A percentile compares a stretch with the other conserved stretches of the same genome.
Evolutionary conservation across 2,113 vertebrate genomes (phyloP).

Genomic region (Ceyx melanurus): DNA sequence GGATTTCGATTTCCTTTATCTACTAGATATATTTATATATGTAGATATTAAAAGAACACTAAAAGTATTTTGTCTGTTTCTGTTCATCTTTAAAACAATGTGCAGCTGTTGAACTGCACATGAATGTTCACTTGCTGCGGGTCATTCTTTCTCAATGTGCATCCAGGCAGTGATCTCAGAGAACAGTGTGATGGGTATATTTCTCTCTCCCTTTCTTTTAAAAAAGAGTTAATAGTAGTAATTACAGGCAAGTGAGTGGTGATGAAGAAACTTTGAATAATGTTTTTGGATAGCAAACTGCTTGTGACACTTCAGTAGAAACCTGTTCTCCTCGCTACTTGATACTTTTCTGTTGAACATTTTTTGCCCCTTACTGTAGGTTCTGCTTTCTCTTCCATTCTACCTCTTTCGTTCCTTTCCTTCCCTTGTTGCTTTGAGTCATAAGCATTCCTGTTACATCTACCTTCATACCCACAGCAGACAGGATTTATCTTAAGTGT

Average conservation of each 20-base stretch:
- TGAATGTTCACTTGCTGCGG: not conserved
- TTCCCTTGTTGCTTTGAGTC: not conserved
- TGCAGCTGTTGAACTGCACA: constrained; percentile 46
- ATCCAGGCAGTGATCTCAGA: not conserved
- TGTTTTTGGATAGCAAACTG: not conserved
- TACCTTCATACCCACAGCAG: not conserved
- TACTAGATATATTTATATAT: constrained; percentile 50
- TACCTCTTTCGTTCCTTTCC: not conserved
- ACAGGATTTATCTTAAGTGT: not conserved
- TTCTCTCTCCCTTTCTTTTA: not conserved
- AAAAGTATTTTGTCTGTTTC: constrained; percentile 57
- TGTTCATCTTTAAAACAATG: constrained; percentile 48
- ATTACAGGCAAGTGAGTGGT: not conserved
- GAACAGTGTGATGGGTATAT: not conserved
- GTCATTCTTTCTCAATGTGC: not conserved
- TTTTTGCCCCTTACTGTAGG: not conserved
- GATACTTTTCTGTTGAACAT: not conserved
- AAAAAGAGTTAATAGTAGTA: not conserved
- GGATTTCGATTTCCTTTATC: constrained; percentile 54
- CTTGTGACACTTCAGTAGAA: not conserved
- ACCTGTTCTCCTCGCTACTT: fast-evolving
- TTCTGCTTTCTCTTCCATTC: not conserved
- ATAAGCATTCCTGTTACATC: not conserved
- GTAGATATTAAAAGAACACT: constrained; percentile 58
- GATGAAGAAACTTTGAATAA: not conserved